Base-by-base conservation (phyloP, 2,113 vertebrate species). In the Sprattus sprattus region DNA sequence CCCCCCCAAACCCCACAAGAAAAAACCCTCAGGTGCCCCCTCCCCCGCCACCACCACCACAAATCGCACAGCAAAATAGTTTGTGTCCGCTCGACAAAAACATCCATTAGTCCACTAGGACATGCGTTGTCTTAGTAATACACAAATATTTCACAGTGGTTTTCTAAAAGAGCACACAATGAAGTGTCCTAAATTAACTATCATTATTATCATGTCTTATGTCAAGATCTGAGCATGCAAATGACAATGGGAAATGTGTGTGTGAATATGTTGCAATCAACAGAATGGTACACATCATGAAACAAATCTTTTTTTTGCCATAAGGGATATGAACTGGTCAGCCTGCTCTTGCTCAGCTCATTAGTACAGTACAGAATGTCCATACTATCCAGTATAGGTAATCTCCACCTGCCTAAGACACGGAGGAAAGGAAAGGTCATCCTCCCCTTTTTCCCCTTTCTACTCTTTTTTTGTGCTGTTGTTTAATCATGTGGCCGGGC, bases 341-440 rank as follows among this genome's bases (percentile, higher is more conserved):
- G 32, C 39, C 13, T 32, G 32, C 0, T 78, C 13, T 39, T 28
- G 28, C 71, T 78, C 28, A 4, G 10, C 28, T 78, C 28, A 78
- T 78, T 78, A 32, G 13, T 13, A 78, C 71, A 78, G 28, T 32
- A 78, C 32, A 32, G 11, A 32, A 78, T 32, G 28, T 32, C 71
- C 71, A 15, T 78, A 78, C 28, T 32, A 32, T 78, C 10, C 13
- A 78, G 28, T 16, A 39, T 78, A 16, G 13, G 71, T 32, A 39
- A 32, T 78, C 25, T 44, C 44, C 32, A 78, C 71, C 71, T 78
- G 32, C 10, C 71, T 78, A 78, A 3, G 32, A 39, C 71, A 78
- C 20, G 71, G 71, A 67, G 64, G 64, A 67, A 25, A 67, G 71
- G 28, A 78, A 78, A 78, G 71, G 71, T 78, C 71, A 78, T 15